These are phyloP conservation scores for Podarcis lilfordi DNA, from an alignment of 2,797 vertebrate species.

Conservation along the genomic window DNA sequence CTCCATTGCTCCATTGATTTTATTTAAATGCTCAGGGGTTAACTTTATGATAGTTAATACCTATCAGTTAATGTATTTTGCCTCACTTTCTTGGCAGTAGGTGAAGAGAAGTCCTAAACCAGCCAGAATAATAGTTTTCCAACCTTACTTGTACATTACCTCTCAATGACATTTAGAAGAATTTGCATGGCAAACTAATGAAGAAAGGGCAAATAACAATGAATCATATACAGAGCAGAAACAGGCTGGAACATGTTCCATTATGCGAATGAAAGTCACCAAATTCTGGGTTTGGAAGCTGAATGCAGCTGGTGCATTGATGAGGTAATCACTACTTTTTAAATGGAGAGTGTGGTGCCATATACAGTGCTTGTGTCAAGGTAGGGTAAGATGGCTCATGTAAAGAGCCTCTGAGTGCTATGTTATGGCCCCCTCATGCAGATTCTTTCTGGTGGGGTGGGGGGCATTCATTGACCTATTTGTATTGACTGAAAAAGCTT, in stretches of 20 bases:
- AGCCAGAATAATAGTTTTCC: neutral
- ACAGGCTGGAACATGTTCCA: neutral
- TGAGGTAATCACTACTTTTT: neutral
- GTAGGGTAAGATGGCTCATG: neutral
- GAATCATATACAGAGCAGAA: neutral
- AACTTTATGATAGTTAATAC: no score
- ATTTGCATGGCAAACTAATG: neutral
- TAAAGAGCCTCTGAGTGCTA: neutral
- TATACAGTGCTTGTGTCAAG: neutral
- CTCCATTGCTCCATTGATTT: no score
- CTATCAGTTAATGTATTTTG: neutral
- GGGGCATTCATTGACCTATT: neutral
- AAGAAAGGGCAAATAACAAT: neutral
- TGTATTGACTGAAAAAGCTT: conserved; percentile 35
- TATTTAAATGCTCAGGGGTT: no score
- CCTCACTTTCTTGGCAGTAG: neutral
- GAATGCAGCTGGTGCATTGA: neutral
- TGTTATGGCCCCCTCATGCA: neutral
- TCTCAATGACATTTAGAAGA: neutral
- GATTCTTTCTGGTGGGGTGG: neutral
- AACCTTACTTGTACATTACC: neutral
- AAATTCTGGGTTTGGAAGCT: neutral
- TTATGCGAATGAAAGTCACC: neutral
- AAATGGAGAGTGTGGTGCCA: neutral
- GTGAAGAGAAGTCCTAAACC: no score